Evolutionary conservation across 1,140 invertebrate species (phyloP), one percentile per base, ranked within the genome.

Genomic region (Cotesia glomerata): DNA sequence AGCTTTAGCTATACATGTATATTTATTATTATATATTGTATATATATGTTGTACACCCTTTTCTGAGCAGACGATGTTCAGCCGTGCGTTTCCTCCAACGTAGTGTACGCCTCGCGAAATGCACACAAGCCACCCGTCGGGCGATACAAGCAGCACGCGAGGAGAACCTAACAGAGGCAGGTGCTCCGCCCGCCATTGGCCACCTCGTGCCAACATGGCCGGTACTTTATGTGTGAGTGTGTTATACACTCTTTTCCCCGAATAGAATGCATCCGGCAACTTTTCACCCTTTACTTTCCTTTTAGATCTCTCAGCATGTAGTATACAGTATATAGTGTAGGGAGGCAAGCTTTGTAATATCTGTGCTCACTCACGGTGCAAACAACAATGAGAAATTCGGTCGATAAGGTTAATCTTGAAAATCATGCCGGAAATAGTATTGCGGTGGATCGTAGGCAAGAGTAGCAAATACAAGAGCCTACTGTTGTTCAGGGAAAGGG

Each of bases 151-250:
- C 65, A 67, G 39, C 65, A 67, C 65, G 77, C 70, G 76, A 79
- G 77, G 39, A 82, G 81, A 80, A 81, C 76, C 79, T 80, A 83
- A 76, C 81, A 81, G 81, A 86, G 85, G 84, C 86, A 87, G 86
- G 86, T 86, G 86, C 83, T 84, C 81, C 78, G 78, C 74, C 81
- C 83, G 84, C 86, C 84, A 87, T 87, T 87, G 86, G 86, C 84
- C 84, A 84, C 82, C 82, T 85, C 81, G 68, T 68, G 82, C 80
- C 81, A 86, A 85, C 82, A 87, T 87, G 86, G 86, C 86, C 85
- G 75, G 83, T 84, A 83, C 52, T 51, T 34, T 7, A 61, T 71
- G 81, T 82, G 82, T 82, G 45, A 49, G 61, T 65, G 26, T 62
- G 26, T 35, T 11, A 49, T 61, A 67, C 18, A 35, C 34, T 54